Evolutionary conservation across 2,113 vertebrate genomes (phyloP).

Genomic region (Gavia stellata): DNA sequence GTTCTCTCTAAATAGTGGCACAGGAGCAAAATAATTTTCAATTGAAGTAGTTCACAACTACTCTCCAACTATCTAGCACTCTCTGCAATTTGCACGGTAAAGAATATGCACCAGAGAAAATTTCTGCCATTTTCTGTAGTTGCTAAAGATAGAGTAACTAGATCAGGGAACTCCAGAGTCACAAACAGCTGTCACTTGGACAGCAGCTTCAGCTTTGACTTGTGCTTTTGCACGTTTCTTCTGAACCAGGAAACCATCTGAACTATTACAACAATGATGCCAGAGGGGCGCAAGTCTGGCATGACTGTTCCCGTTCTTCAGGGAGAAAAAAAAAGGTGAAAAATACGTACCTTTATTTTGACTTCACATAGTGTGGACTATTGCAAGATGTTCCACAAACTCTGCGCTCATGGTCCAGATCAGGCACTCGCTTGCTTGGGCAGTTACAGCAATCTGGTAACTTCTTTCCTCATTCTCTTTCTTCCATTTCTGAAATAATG

Average conservation of each 20-base stretch:
- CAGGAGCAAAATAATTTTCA: not conserved
- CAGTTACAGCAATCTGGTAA: not conserved
- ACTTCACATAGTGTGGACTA: not conserved
- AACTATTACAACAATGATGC: not conserved
- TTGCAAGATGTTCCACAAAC: not conserved
- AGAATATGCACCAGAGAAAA: not conserved
- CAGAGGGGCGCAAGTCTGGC: not conserved
- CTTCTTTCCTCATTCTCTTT: not conserved
- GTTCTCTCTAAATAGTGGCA: not conserved
- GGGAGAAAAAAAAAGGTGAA: not conserved
- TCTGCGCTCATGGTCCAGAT: not conserved
- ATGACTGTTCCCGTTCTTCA: not conserved
- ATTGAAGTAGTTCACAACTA: not conserved
- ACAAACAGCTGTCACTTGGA: not conserved
- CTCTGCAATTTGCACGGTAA: not conserved
- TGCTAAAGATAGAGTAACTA: not conserved
- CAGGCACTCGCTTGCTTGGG: fast-evolving
- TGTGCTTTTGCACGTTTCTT: not conserved
- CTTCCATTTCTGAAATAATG: not conserved
- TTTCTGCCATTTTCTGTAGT: not conserved
- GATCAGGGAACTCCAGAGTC: not conserved
- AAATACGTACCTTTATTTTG: not conserved
- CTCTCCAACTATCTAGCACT: not conserved
- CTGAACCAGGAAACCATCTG: not conserved
- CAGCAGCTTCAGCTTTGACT: not conserved